phyloP scores from a whole-genome alignment of 2,113 vertebrate genomes.

The Otolemur garnettii region DNA sequence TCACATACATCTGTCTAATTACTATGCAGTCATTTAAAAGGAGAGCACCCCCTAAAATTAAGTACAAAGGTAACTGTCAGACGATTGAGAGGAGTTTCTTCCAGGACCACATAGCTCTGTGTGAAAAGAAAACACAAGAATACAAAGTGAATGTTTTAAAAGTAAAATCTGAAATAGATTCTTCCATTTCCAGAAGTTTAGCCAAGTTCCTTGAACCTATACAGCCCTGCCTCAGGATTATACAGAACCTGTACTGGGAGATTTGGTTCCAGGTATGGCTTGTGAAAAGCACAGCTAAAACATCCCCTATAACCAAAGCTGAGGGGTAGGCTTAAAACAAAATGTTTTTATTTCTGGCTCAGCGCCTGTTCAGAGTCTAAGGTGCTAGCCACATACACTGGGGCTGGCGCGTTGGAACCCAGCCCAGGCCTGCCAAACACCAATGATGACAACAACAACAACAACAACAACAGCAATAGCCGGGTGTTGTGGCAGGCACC shows the following conservation, averaged over 20 bases:
- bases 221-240: background rate
- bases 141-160: background rate
- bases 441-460: too few species aligned
- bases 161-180: background rate
- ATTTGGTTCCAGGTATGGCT: background rate
- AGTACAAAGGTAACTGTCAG: background rate
- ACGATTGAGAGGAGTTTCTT: conserved; percentile 46
- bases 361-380: too few species aligned
- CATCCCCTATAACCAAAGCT: background rate
- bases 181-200: background rate
- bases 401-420: too few species aligned
- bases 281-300: background rate
- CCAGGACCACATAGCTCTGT: background rate
- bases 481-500: too few species aligned
- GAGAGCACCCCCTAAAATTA: background rate
- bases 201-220: background rate
- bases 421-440: too few species aligned
- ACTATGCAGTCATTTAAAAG: conserved; percentile 31
- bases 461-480: too few species aligned
- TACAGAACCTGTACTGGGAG: too few species aligned
- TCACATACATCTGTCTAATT: conserved; percentile 52
- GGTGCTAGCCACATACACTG: too few species aligned
- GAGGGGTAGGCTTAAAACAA: background rate
- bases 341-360: background rate
- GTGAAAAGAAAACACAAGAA: background rate